These are phyloP conservation scores for Lucifuga dentata DNA, from an alignment of 2,113 vertebrate genomes.

Conservation along the genomic window DNA sequence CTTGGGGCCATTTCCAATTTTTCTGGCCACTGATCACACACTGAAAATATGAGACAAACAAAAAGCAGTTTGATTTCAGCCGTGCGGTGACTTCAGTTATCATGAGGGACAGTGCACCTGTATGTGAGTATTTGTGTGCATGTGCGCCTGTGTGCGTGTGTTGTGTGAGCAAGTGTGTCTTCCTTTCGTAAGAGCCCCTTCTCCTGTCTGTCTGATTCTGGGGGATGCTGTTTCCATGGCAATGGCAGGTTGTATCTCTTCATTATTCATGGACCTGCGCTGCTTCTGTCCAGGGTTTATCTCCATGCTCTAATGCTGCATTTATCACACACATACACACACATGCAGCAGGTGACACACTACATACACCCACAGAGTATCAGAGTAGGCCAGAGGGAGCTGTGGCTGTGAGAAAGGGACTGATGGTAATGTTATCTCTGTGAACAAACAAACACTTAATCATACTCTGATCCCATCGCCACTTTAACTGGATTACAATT, in stretches of 20 bases:
- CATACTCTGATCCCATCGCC: constrained; percentile 59
- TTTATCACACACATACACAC: constrained; percentile 56
- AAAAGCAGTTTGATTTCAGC: constrained; percentile 44
- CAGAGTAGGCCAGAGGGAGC: constrained; percentile 30
- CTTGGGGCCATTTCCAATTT: constrained; percentile 27
- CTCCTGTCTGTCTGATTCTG: constrained; percentile 54
- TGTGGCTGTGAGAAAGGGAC: constrained; percentile 49
- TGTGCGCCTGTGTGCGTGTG: not conserved
- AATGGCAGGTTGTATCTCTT: constrained; percentile 75
- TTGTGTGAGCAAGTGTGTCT: constrained; percentile 2
- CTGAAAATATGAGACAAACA: constrained; percentile 47
- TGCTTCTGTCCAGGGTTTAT: constrained; percentile 74
- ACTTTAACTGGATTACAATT: constrained; percentile 69
- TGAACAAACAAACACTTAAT: constrained; percentile 75
- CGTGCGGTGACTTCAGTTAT: constrained; percentile 31
- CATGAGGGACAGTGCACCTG: not conserved
- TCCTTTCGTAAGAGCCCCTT: constrained; percentile 62
- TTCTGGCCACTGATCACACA: constrained; percentile 42
- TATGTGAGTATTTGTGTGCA: constrained; percentile 5
- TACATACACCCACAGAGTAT: constrained; percentile 4
- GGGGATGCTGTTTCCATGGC: constrained; percentile 76
- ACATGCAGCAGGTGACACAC: constrained; percentile 6
- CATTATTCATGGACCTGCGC: constrained; percentile 75
- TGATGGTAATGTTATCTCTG: constrained; percentile 58
- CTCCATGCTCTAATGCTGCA: constrained; percentile 62